Evolutionary conservation across 2,797 vertebrate genomes (phyloP), one percentile per base, ranked within the genome.

Genomic region (Rhincodon typus): DNA sequence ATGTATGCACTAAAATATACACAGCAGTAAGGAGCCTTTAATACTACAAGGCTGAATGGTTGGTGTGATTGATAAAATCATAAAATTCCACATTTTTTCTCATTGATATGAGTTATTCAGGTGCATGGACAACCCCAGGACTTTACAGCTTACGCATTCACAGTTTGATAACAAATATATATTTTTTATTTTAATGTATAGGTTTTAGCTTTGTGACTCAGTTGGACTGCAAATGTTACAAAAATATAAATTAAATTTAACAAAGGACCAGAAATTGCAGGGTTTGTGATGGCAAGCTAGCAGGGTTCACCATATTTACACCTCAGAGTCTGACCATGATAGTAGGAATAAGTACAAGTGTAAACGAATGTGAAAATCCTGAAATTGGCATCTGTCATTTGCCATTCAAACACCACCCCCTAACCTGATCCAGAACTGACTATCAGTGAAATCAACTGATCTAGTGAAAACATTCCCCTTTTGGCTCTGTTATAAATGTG

Each of bases 101-200:
- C 46, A 50, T 95, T 95, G 25, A 95, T 77, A 95, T 42, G 17
- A 21, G 21, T 95, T 95, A 95, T 74, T 95, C 70, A 34, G 50
- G 70, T 74, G 70, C 46, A 74, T 27, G 94, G 69, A 53, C 72
- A 95, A 57, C 72, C 46, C 94, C 72, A 72, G 46, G 46, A n/a
- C 70, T 95, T 72, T 77, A 95, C 46, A 77, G 30, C 72, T 34
- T 77, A 46, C 72, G 17, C 42, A 94, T 74, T 94, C 46, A 95
- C 46, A 30, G 94, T 77, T 77, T 77, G 94, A 30, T 74, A 95
- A 95, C 15, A 72, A 72, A 94, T 94, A 94, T 94, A 94, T 94
- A 46, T 94, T 74, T 50, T 74, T 74, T 34, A 53, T 94, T 74
- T 50, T 53, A 46, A 13, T 72, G 70, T 42, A 50, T 13, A 50